Evolutionary conservation across 2,888 invertebrate genomes (phyloP).

Genomic region (Pyrgus malvae): DNA sequence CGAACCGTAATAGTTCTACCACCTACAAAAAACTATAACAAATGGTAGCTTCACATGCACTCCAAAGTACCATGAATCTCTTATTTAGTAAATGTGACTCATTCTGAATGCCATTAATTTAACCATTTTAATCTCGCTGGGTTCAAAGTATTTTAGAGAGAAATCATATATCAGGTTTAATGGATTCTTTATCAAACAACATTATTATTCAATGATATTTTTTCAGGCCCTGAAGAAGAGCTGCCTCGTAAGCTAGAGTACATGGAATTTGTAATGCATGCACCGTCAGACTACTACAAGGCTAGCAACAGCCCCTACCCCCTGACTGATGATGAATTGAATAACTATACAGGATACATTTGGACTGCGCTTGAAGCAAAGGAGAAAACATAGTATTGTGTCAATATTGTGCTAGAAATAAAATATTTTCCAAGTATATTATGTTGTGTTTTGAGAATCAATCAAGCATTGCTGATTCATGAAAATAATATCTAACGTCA

Average conservation of each 20-base stretch:
- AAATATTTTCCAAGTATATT: background rate
- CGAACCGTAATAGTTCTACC: too few relatives aligned
- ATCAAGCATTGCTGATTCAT: too few relatives aligned
- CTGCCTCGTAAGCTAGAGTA: slow-evolving; percentile 91
- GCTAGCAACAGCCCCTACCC: slow-evolving; percentile 90
- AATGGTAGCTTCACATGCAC: too few relatives aligned
- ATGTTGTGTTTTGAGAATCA: too few relatives aligned
- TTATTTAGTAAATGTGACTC: too few relatives aligned
- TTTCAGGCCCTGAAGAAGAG: slow-evolving; percentile 93
- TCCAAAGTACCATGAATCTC: too few relatives aligned
- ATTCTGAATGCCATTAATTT: too few relatives aligned
- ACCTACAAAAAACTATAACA: too few relatives aligned
- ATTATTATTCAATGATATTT: background rate
- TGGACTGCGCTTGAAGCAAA: slow-evolving; percentile 84
- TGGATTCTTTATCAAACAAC: background rate
- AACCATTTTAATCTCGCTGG: too few relatives aligned
- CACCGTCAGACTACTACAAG: slow-evolving; percentile 94
- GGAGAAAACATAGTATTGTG: slow-evolving; percentile 48
- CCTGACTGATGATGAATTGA: slow-evolving; percentile 67
- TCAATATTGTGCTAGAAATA: background rate
- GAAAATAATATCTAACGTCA: too few relatives aligned
- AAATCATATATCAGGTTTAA: too few relatives aligned
- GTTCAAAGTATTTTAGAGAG: too few relatives aligned
- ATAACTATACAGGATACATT: slow-evolving; percentile 81
- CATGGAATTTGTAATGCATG: slow-evolving; percentile 96